Evolutionary conservation across 2,797 vertebrate species (phyloP).

Genomic region (Myiotriccus ornatus): DNA sequence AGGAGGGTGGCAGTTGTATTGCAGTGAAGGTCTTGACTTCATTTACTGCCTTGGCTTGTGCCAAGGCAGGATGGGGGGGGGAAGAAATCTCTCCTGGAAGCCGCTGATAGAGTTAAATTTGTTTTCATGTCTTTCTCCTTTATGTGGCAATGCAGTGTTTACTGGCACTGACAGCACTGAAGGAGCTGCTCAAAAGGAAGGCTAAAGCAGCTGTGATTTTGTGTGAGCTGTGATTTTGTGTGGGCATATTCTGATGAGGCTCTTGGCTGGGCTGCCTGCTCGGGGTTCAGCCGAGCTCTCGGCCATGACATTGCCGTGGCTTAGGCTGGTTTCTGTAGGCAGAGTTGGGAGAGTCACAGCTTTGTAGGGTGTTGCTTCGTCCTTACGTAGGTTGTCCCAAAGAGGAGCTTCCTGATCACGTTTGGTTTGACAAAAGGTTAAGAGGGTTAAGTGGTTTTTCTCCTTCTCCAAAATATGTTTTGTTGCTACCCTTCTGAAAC

Average conservation of each 20-base stretch:
- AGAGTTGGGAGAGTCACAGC: background rate
- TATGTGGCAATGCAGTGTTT: conserved; percentile 78
- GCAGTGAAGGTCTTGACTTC: conserved; percentile 36
- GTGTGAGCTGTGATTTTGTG: background rate
- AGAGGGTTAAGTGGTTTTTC: background rate
- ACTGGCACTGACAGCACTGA: background rate
- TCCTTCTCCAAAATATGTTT: accelerated
- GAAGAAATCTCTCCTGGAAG: conserved; percentile 61
- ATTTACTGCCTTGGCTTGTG: conserved; percentile 49
- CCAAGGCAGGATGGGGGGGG: conserved; percentile 54
- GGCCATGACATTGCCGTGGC: background rate
- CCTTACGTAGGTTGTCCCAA: background rate
- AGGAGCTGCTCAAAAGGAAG: background rate
- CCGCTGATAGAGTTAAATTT: conserved; percentile 74
- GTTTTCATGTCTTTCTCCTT: conserved; percentile 73
- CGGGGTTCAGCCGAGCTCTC: background rate
- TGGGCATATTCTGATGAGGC: background rate
- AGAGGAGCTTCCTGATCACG: background rate
- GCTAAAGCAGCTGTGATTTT: background rate
- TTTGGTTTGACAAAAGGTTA: background rate
- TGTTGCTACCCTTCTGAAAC: background rate
- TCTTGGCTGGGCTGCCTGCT: background rate
- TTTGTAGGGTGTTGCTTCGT: background rate
- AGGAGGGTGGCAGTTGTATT: conserved; percentile 49
- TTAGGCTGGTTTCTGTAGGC: background rate